Percentiles rank a stretch among this genome's conserved stretches.
phyloP scores from a whole-genome alignment of 2,888 invertebrate genomes.

The Lasioglossum malachurum region DNA sequence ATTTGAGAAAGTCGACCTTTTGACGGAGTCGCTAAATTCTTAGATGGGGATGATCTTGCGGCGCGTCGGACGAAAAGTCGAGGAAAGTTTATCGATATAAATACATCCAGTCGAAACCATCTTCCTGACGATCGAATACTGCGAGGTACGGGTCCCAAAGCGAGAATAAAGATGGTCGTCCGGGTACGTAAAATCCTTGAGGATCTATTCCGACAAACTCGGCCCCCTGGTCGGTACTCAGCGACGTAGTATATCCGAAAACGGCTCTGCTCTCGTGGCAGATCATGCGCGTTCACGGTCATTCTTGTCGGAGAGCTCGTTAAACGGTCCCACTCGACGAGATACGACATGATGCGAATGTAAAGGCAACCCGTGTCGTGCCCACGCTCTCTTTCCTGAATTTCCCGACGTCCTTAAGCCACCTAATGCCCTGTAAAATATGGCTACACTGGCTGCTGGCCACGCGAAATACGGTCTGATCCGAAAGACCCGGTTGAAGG shows the following conservation, averaged over 20 bases:
- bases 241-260: constrained; percentile 28
- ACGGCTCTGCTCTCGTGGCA: constrained; percentile 25
- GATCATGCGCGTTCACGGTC: constrained; percentile 34
- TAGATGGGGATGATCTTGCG: neutral
- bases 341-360: constrained; percentile 47
- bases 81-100: constrained; percentile 16
- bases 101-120: neutral
- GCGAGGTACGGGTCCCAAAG: neutral
- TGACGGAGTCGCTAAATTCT: neutral
- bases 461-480: constrained; percentile 23
- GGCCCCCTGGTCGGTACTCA: constrained; percentile 15
- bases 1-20: neutral
- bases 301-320: constrained; percentile 34
- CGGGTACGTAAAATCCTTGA: constrained; percentile 29
- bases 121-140: constrained; percentile 14
- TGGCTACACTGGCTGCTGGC: neutral
- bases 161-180: constrained; percentile 29
- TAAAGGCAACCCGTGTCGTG: constrained; percentile 33
- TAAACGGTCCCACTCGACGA: constrained; percentile 42
- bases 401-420: constrained; percentile 36
- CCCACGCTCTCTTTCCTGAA: constrained; percentile 36
- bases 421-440: constrained; percentile 54
- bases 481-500: constrained; percentile 16
- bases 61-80: too few relatives aligned
- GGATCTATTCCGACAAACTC: constrained; percentile 36